These are phyloP conservation scores for Agrotis puta DNA, from an alignment of 2,888 invertebrate species.

Conservation along the genomic window DNA sequence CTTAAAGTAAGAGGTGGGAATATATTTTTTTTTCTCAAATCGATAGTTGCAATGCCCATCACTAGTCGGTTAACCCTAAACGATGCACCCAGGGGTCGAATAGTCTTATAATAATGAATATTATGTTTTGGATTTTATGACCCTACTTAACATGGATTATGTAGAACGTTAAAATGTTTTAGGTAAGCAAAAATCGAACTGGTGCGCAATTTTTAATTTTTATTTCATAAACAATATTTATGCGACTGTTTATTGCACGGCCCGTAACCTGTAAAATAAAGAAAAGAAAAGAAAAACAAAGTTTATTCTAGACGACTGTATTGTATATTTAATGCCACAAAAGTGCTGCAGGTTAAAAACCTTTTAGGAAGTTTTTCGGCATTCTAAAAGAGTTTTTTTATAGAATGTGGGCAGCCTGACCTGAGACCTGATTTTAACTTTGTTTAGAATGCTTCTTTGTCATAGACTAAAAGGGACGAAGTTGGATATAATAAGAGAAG, in stretches of 20 bases:
- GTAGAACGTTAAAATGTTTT: slow-evolving; percentile 49
- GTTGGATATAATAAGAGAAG: too few species aligned
- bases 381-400: too few species aligned
- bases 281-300: too few species aligned
- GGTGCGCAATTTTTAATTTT: slow-evolving; percentile 35
- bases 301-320: too few species aligned
- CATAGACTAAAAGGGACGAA: too few species aligned
- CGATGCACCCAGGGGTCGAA: slow-evolving; percentile 79
- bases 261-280: too few species aligned
- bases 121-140: slow-evolving; percentile 73
- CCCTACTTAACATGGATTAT: slow-evolving; percentile 62
- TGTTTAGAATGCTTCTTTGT: too few species aligned
- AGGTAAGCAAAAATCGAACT: slow-evolving; percentile 45
- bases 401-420: too few species aligned
- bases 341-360: too few species aligned
- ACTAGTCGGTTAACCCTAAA: slow-evolving; percentile 72
- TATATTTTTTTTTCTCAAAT: slow-evolving; percentile 12
- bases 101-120: slow-evolving; percentile 79
- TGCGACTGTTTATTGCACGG: not conserved
- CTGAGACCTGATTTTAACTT: too few species aligned
- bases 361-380: too few species aligned
- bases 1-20: not conserved
- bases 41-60: slow-evolving; percentile 49
- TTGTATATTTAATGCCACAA: too few species aligned
- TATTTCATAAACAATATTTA: slow-evolving; percentile 23